Conservation (phyloP, 2,113 vertebrate species). For the Dolichotis patagonum region DNA sequence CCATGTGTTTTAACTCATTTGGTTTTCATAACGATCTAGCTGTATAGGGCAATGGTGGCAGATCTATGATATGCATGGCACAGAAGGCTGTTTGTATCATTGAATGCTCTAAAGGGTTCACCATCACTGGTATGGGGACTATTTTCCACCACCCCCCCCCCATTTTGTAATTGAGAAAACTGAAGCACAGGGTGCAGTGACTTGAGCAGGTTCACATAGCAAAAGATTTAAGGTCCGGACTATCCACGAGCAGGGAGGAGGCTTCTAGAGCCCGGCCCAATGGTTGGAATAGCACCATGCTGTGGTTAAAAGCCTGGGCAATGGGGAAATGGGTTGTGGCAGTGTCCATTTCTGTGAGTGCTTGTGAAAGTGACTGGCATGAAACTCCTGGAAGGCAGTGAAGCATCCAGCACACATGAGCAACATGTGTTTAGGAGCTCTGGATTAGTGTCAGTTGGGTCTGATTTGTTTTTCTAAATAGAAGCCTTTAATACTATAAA, state of each 20-base stretch:
- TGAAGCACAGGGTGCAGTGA: not conserved
- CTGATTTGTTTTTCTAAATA: not conserved
- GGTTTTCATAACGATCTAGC: not conserved
- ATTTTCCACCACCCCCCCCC: not conserved
- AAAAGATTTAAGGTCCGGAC: not conserved
- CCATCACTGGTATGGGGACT: not conserved
- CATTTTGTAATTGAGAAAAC: not conserved
- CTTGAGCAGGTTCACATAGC: not conserved
- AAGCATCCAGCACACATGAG: not conserved
- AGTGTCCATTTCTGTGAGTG: not conserved
- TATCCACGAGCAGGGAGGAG: not conserved
- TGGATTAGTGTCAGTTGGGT: not conserved
- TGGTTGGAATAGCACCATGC: not conserved
- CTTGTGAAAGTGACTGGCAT: not conserved
- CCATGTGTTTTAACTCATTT: not conserved
- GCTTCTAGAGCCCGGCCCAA: not conserved
- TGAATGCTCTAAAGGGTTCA: not conserved
- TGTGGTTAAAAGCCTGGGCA: not conserved
- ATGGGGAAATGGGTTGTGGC: not conserved
- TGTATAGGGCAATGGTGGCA: not conserved
- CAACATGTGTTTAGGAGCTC: not conserved
- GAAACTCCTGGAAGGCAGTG: not conserved
- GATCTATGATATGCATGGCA: not conserved
- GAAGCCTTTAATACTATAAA: not conserved
- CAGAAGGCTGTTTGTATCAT: not conserved